Base-by-base conservation (phyloP, 2,113 vertebrate genomes). In the Scortum barcoo region DNA sequence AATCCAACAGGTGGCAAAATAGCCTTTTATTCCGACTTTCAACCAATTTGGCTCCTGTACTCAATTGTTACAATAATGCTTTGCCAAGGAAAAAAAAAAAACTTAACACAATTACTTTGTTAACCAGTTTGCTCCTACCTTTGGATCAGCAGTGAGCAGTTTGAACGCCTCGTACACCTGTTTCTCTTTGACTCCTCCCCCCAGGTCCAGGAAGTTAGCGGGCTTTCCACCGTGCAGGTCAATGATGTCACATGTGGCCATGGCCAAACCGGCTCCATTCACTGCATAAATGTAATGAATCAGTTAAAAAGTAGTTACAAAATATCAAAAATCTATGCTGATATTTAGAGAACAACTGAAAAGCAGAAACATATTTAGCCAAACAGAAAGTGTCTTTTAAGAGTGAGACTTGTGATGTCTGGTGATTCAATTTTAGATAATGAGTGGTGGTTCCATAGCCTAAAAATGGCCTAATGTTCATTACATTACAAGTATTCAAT, bases 241-340 rank as follows among this genome's bases (percentile, higher is more conserved):
- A 75, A 99, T 99, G 87, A 99, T 99, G 93, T 99, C 98, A 93
- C 98, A 99, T 0, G 98, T 99, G 38, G 98, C 98, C 98, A 99
- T 99, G 66, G 98, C 98, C 24, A 99, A 96, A 0, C 98, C 98
- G 4, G 98, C 98, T 58, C 98, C 98, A 76, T 99, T 99, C 58
- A 99, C 98, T 99, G 93, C 24, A 14, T 76, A 76, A 44, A 65
- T 54, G 4, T 1, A 26, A 10, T 22, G 19, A 33, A 74, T 86
- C 63, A 66, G 58, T 46, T 22, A 5, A 62, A 20, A 26, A n/a
- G n/a, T n/a, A n/a, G n/a, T n/a, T n/a, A n/a, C n/a, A n/a, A 8
- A 28, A 50, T 38, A 20, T 60, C 5, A 57, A 72, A 72, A 28
- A 68, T 28, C 5, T 26, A 20, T 30, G 20, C 20, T 24, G 36